These are phyloP conservation scores for Tinamus guttatus DNA, from an alignment of 2,113 vertebrate species.

Conservation along the genomic window DNA sequence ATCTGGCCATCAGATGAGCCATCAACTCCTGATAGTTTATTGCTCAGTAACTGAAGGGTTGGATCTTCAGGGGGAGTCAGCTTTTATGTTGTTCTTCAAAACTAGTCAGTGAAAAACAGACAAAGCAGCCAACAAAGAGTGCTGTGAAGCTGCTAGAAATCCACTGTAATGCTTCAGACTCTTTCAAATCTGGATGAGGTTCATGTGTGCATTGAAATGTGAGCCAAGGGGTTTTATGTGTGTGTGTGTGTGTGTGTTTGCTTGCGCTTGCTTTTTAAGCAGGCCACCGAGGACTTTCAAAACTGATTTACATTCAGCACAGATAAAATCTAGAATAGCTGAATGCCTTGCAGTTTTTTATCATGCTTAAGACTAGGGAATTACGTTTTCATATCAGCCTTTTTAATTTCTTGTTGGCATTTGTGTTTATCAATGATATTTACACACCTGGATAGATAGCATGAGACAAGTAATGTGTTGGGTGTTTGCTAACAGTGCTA, in stretches of 20 bases:
- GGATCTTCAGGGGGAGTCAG: neutral
- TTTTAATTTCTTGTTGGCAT: neutral
- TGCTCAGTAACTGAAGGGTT: neutral
- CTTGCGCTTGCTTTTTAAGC: neutral
- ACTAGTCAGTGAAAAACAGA: neutral
- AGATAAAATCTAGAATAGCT: neutral
- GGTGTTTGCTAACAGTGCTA: neutral
- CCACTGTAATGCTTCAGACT: neutral
- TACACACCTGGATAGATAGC: neutral
- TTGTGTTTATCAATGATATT: neutral
- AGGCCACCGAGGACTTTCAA: neutral
- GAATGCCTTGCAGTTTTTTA: neutral
- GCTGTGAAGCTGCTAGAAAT: neutral
- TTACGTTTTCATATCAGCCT: neutral
- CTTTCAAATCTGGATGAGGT: neutral
- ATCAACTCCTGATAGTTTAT: neutral
- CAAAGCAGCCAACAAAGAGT: neutral
- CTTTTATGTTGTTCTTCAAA: neutral
- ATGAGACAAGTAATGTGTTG: neutral
- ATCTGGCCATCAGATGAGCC: neutral
- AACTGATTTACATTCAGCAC: neutral
- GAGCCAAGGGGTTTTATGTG: neutral
- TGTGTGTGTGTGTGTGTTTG: neutral
- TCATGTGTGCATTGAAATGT: no score
- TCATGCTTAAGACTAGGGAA: neutral